Conservation (phyloP, 2,797 vertebrate genomes). For the Centropyge bicolor region DNA sequence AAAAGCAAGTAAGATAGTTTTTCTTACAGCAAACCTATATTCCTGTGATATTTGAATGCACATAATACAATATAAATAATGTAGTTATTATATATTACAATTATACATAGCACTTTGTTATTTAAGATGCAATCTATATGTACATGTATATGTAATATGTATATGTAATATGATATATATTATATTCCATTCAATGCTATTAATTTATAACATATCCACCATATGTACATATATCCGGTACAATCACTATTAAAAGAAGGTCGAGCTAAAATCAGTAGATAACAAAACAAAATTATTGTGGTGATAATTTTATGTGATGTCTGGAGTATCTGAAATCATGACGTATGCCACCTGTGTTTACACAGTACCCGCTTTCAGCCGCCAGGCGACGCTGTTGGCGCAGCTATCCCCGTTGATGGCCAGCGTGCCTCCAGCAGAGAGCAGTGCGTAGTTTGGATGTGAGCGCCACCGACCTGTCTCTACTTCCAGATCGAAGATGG, state of each 20-base stretch:
- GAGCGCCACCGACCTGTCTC: slow-evolving; percentile 78
- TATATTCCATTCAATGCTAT: not conserved
- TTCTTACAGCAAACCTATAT: not conserved
- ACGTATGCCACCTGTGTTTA: slow-evolving; percentile 20
- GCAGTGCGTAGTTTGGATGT: slow-evolving; percentile 76
- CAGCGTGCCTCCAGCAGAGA: slow-evolving; percentile 67
- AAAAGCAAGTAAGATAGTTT: not conserved
- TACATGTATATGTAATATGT: too few species aligned
- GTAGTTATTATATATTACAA: not conserved
- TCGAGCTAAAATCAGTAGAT: not conserved
- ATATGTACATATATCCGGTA: not conserved
- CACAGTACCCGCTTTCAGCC: not conserved
- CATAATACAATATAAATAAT: not conserved
- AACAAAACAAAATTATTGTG: not conserved
- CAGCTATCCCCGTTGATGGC: slow-evolving; percentile 38
- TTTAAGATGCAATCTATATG: not conserved
- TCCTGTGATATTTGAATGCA: not conserved
- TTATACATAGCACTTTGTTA: not conserved
- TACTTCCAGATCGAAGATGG: slow-evolving; percentile 91
- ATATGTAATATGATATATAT: too few species aligned
- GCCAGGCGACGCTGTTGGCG: slow-evolving; percentile 61
- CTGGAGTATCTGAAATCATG: not conserved
- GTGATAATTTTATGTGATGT: slow-evolving; percentile 10
- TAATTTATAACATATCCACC: not conserved
- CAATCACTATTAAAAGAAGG: not conserved